Evolutionary conservation across 1,140 invertebrate species (phyloP), one percentile per base, ranked within the genome.

Genomic region (Atta cephalotes): DNA sequence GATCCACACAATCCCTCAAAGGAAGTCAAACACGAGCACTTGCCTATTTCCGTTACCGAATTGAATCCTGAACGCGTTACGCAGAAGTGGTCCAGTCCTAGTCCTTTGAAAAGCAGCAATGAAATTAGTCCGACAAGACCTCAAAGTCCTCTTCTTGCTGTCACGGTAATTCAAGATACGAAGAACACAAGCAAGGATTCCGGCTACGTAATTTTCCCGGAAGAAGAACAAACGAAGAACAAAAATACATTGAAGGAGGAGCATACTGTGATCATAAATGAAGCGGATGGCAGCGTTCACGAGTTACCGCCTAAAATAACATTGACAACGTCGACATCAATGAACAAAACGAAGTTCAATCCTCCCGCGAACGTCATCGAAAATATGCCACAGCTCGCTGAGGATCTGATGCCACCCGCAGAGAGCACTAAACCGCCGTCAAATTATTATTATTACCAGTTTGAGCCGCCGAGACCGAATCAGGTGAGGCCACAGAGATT

Each of bases 231-330:
- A 72, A 60, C 56, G 25, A 91, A 65, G 77, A 60, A 80, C 60
- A 88, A 56, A n/a, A 87, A 79, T 10, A 82, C 92, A 0, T 25
- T 93, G 3, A 60, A 93, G 3, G 93, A 95, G 12, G 94, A 95
- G 51, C 94, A 94, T n/a, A 86, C 94, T 6, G 92, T 95, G 2
- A 88, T 95, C 7, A 90, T 94, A 49, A 95, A 95, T 58, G 94
- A 94, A 62, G 92, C 93, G 21, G 94, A 95, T 76, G 93, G 93
- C 0, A 88, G 89, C 1, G 76, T 94, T 45, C 93, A 92, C 28
- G 93, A 95, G 60, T 86, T 93, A 3, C 78, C 86, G 2, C 77
- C 88, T 10, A 86, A 68, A 65, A 76, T 53, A 58, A 65, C 56
- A 14, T 58, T 78, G 18, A 65, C 45, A 0, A 71, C 68, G 35